Conservation (phyloP, 2,113 vertebrate species). For the Archilochus colubris region DNA sequence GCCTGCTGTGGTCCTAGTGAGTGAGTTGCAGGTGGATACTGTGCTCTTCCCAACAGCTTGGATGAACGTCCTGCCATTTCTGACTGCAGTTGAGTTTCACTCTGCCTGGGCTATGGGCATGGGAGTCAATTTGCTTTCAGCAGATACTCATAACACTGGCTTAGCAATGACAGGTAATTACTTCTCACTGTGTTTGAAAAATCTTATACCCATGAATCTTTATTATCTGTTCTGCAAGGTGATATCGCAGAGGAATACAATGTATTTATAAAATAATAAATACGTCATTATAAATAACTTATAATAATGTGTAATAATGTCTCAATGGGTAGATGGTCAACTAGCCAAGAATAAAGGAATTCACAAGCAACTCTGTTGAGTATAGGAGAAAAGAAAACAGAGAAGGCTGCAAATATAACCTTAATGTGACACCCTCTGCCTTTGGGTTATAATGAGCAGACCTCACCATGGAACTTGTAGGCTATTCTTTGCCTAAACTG, state of each 20-base stretch:
- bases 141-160: constrained; percentile 73
- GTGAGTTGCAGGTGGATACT: constrained; percentile 74
- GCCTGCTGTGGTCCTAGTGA: constrained; percentile 77
- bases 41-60: constrained; percentile 67
- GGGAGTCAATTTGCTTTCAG: constrained; percentile 72
- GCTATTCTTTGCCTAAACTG: neutral
- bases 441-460: neutral
- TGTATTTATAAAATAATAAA: neutral
- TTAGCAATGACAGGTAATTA: constrained; percentile 79
- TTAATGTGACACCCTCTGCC: neutral
- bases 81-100: constrained; percentile 73
- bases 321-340: neutral
- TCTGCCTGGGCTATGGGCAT: constrained; percentile 75
- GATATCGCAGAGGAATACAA: neutral
- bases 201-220: neutral
- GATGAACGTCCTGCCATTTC: constrained; percentile 72
- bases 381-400: neutral
- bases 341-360: neutral
- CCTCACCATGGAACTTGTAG: neutral
- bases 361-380: neutral
- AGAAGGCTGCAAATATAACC: neutral
- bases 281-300: no score
- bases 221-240: neutral
- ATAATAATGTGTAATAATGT: neutral
- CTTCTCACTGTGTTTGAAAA: neutral